Evolutionary conservation across 2,797 vertebrate species (phyloP), one percentile per base, ranked within the genome.

Genomic region (Pseudocheirus occidentalis): DNA sequence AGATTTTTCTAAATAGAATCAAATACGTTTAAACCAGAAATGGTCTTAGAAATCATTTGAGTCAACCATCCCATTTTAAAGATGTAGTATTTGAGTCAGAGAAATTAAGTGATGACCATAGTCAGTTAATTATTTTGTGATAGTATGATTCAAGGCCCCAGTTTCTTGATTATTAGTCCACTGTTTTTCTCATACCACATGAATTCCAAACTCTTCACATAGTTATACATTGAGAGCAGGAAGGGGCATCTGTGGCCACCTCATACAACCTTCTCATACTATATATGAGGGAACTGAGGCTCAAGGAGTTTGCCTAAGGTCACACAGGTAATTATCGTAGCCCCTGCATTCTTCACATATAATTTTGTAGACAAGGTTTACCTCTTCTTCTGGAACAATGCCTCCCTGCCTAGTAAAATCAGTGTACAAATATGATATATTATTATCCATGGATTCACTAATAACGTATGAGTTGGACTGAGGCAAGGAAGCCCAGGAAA

Each of bases 371-470:
- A 87, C 40, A 87, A 46, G 46, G 24, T 40, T 87, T 40, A 81
- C 7, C 6, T 50, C 4, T 87, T 81, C 14, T 92, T 92, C 53
- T 93, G 29, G 57, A 57, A 55, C 10, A 89, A 92, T 94, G 12
- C 4, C 54, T 93, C 92, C 4, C 0, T 81, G n/a, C 46, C 87
- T 92, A n/a, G 56, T 52, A 87, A 52, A 50, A 91, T 55, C 12
- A 29, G 13, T 57, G 18, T 28, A 87, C 89, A 92, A 7, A 66
- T 54, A 95, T 91, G 5, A 3, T 27, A 13, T 2, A 55, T 0
- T 7, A 55, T 34, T 96, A 94, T 53, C 31, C 87, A 31, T 66
- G 10, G n/a, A 59, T 89, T 92, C 56, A 50, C 40, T 93, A 81
- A 90, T 73, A 54, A 92, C 93, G 0, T 24, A 40, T 95, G 46